Conservation (phyloP, 2,888 invertebrate species). For the Callyntrura sp. region DNA sequence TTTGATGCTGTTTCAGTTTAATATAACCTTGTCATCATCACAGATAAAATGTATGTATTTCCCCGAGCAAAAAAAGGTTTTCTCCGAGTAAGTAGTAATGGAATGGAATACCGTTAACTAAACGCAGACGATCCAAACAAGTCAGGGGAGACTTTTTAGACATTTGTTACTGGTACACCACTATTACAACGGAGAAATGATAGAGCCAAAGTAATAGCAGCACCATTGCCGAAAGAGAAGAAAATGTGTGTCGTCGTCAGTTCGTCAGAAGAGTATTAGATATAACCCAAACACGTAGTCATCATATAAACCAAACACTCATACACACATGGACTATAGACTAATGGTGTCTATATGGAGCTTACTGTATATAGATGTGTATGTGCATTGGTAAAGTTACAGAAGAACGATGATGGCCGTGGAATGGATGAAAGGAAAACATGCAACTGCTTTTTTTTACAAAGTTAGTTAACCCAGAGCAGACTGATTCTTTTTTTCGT, state of each 20-base stretch:
- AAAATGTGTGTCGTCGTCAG: slow-evolving; percentile 35
- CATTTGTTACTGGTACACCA: slow-evolving; percentile 15
- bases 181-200: no score
- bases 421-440: slow-evolving; percentile 31
- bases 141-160: slow-evolving; percentile 49
- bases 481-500: background rate
- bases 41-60: slow-evolving; percentile 38
- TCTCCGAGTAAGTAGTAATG: slow-evolving; percentile 49
- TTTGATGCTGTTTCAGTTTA: slow-evolving; percentile 61
- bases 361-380: background rate
- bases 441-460: slow-evolving; percentile 30
- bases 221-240: background rate
- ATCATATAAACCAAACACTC: background rate
- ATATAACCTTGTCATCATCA: slow-evolving; percentile 67
- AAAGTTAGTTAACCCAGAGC: slow-evolving; percentile 20
- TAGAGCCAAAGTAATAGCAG: no score
- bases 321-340: no score
- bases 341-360: no score
- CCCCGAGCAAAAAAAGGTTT: slow-evolving; percentile 37
- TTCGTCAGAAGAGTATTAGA: background rate
- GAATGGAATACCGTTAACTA: slow-evolving; percentile 67
- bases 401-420: background rate
- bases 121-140: slow-evolving; percentile 45
- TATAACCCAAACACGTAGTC: background rate
- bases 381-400: background rate